These are phyloP conservation scores for Chrysodeixis includens DNA, from an alignment of 2,888 invertebrate genomes.

Conservation along the genomic window DNA sequence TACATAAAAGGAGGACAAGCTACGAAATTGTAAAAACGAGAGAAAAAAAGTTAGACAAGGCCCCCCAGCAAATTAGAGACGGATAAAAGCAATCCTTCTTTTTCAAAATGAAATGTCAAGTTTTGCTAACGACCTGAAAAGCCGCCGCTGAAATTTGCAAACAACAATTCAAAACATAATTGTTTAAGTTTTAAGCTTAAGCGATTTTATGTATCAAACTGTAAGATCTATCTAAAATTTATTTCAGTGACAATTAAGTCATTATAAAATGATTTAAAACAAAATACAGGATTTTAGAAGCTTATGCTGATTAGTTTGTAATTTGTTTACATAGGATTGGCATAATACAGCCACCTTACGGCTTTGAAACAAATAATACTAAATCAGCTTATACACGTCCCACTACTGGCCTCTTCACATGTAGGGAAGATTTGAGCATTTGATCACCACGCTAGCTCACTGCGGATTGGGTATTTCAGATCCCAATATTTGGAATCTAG, in stretches of 20 bases:
- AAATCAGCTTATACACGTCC: neutral
- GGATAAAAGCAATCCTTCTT: constrained; percentile 76
- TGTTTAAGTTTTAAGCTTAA: constrained; percentile 42
- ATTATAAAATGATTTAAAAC: constrained; percentile 1
- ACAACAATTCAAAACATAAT: constrained; percentile 60
- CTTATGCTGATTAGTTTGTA: neutral
- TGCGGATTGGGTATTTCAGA: too few relatives aligned
- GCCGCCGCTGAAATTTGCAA: constrained; percentile 63
- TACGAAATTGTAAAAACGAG: constrained; percentile 37
- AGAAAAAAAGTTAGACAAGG: constrained; percentile 59
- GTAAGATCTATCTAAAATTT: neutral
- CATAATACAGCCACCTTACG: neutral
- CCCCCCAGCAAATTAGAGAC: constrained; percentile 69
- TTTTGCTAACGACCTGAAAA: constrained; percentile 75
- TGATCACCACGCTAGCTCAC: too few relatives aligned
- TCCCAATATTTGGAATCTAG: too few relatives aligned
- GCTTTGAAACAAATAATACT: neutral
- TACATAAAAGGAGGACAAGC: constrained; percentile 45
- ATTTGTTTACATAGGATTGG: neutral
- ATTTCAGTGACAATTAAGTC: too few relatives aligned
- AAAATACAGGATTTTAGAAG: neutral
- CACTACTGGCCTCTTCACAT: too few relatives aligned
- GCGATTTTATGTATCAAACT: constrained; percentile 22
- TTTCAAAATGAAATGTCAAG: constrained; percentile 79
- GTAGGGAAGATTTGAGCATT: too few relatives aligned